These are phyloP conservation scores for Callosobruchus maculatus DNA, from an alignment of 2,888 invertebrate species.

Conservation along the genomic window DNA sequence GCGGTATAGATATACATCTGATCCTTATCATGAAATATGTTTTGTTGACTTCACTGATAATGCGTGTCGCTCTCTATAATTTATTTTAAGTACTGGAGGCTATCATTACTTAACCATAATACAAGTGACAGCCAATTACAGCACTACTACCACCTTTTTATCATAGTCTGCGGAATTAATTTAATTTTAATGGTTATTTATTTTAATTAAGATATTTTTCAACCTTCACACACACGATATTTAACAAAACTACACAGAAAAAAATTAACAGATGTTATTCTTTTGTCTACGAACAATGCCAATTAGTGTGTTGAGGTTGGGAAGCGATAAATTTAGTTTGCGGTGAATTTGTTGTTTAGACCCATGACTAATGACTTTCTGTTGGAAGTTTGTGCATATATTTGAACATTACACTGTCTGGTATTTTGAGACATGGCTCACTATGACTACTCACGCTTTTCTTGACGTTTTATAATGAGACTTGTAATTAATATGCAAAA, in stretches of 20 bases:
- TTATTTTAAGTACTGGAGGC: background rate
- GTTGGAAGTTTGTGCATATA: background rate
- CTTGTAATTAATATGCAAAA: too few species aligned
- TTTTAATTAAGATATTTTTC: background rate
- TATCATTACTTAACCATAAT: background rate
- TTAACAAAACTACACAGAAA: background rate
- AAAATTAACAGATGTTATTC: background rate
- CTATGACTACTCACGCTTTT: too few species aligned
- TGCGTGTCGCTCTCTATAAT: background rate
- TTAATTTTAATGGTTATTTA: background rate
- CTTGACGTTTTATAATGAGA: too few species aligned
- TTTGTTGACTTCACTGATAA: background rate
- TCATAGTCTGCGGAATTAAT: background rate
- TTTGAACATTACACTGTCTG: too few species aligned
- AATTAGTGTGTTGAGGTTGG: background rate
- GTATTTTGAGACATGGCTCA: too few species aligned
- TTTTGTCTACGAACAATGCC: background rate
- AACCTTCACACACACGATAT: background rate
- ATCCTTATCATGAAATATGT: background rate
- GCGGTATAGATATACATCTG: background rate
- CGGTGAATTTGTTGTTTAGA: background rate
- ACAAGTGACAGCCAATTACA: background rate
- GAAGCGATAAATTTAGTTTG: background rate
- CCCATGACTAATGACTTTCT: background rate
- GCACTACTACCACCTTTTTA: background rate